Percentiles rank a stretch among this genome's conserved stretches.
These are phyloP conservation scores for Anolis apletophallus DNA, from an alignment of 2,797 vertebrate genomes.

Conservation along the genomic window DNA sequence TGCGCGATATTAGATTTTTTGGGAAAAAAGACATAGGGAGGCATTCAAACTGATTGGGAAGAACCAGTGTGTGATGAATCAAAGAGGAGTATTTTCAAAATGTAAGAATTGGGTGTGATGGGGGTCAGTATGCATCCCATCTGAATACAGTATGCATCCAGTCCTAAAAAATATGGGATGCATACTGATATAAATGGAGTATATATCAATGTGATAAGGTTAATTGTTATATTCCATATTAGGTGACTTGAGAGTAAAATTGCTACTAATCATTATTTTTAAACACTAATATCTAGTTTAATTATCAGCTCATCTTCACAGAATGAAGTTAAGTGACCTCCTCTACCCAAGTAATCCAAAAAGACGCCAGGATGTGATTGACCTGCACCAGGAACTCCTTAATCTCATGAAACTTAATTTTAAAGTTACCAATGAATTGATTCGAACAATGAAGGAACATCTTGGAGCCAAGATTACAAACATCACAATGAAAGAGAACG, in stretches of 20 bases:
- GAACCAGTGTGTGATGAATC: no score
- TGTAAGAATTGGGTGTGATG: no score
- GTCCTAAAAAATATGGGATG: no score
- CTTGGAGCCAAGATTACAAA: constrained; percentile 69
- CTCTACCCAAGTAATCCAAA: constrained; percentile 80
- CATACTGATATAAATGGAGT: no score
- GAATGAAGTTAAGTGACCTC: constrained; percentile 78
- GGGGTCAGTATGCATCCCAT: no score
- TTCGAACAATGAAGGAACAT: constrained; percentile 73
- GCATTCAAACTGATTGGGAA: no score
- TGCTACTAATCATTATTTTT: no score
- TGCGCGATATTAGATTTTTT: no score
- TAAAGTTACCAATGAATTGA: constrained; percentile 75
- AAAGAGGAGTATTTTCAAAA: no score
- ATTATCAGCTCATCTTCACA: constrained; percentile 59
- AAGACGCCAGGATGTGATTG: constrained; percentile 76
- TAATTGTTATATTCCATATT: background rate
- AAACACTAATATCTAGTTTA: constrained; percentile 36
- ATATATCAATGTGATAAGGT: background rate
- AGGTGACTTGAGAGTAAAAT: background rate
- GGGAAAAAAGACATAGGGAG: no score
- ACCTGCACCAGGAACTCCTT: constrained; percentile 76
- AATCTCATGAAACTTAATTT: constrained; percentile 74
- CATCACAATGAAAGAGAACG: constrained; percentile 72
- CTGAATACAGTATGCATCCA: no score